phyloP scores from a whole-genome alignment of 2,888 invertebrate species.

The Allolobophora icterica region DNA sequence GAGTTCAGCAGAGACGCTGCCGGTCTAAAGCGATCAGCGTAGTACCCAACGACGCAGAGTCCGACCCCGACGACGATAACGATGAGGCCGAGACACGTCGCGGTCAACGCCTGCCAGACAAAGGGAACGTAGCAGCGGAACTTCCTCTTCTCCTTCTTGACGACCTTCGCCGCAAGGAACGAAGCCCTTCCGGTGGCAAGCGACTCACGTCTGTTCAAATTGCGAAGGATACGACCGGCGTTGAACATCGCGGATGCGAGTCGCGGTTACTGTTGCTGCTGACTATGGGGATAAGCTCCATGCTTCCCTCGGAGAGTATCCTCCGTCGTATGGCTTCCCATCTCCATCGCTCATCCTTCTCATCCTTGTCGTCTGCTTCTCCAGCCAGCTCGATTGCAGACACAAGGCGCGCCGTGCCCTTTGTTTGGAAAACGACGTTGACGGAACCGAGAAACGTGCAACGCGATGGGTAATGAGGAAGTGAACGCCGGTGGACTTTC shows the following conservation, averaged over 20 bases:
- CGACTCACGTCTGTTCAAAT: slow-evolving; percentile 30
- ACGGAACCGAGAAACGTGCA: not conserved
- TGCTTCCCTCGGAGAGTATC: not conserved
- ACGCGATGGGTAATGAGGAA: not conserved
- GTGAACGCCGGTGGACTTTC: not conserved
- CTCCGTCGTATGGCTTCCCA: not conserved
- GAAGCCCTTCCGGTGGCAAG: not conserved
- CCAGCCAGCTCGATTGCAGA: not conserved
- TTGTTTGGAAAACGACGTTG: not conserved
- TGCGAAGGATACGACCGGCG: slow-evolving; percentile 40
- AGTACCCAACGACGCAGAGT: slow-evolving; percentile 46
- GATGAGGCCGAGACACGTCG: slow-evolving; percentile 38
- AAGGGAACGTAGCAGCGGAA: slow-evolving; percentile 47
- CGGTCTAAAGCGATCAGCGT: slow-evolving; percentile 30
- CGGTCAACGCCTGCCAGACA: slow-evolving; percentile 45
- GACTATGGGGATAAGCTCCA: not conserved
- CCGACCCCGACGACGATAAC: slow-evolving; percentile 44
- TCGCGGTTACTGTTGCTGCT: not conserved
- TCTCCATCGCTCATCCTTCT: not conserved
- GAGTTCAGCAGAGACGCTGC: not conserved
- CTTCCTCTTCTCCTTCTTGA: slow-evolving; percentile 35
- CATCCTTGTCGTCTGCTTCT: not conserved
- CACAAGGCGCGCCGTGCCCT: not conserved
- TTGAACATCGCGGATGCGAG: slow-evolving; percentile 31
- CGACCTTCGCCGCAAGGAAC: not conserved